Evolutionary conservation across 2,888 invertebrate species (phyloP).

Genomic region (Sialis fuliginosa): DNA sequence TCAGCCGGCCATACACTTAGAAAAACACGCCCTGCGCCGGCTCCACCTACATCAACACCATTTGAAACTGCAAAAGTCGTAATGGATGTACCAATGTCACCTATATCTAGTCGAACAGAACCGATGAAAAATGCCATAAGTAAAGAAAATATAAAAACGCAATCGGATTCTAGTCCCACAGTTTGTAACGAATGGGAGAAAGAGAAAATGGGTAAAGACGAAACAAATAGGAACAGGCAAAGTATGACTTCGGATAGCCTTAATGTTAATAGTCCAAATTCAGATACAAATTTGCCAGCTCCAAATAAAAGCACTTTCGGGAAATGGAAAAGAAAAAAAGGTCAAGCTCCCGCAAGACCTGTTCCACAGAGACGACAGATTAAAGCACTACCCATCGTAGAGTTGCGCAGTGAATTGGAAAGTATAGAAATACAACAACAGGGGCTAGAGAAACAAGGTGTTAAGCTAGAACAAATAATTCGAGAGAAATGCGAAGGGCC

Average conservation of each 20-base stretch:
- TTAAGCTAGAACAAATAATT: constrained; percentile 78
- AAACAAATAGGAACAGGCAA: constrained; percentile 35
- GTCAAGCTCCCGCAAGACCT: constrained; percentile 67
- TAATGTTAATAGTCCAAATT: not conserved
- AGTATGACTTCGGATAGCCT: constrained; percentile 15
- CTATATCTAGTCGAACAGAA: not conserved
- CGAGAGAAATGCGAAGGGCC: constrained; percentile 58
- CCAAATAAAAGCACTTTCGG: constrained; percentile 44
- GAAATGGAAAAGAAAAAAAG: constrained; percentile 59
- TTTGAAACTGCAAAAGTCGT: not conserved
- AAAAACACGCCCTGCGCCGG: constrained; percentile 38
- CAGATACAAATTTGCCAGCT: constrained; percentile 11
- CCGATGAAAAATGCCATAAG: not conserved
- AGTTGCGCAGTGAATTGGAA: constrained; percentile 53
- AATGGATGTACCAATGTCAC: not conserved
- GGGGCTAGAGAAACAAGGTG: constrained; percentile 77
- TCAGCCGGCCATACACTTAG: no score
- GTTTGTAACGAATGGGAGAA: constrained; percentile 28
- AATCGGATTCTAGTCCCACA: not conserved
- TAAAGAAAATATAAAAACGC: no score
- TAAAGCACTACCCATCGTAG: constrained; percentile 38
- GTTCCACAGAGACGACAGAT: constrained; percentile 47
- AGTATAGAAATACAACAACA: constrained; percentile 75
- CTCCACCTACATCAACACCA: constrained; percentile 27
- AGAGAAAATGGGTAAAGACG: constrained; percentile 38